Evolutionary conservation across 2,888 invertebrate genomes (phyloP).

Genomic region (Sphaeridia pumilis): DNA sequence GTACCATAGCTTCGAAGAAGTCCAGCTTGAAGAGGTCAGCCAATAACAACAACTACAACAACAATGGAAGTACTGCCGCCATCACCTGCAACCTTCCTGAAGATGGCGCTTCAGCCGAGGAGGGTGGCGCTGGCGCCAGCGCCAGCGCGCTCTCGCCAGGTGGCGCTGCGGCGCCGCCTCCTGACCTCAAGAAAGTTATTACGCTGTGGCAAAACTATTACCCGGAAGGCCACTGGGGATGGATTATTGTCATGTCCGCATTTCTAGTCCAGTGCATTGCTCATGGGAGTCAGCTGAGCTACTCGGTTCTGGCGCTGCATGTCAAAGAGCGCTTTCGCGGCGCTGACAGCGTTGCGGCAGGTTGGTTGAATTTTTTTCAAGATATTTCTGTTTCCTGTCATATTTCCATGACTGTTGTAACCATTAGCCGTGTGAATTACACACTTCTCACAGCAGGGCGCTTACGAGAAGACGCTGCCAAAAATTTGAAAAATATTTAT

Average conservation of each 20-base stretch:
- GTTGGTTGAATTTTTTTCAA: too few species aligned
- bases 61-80: neutral
- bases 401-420: too few species aligned
- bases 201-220: slow-evolving; percentile 34
- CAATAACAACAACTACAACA: neutral
- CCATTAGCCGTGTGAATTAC: too few species aligned
- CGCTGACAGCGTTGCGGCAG: too few species aligned
- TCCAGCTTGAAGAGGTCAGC: neutral
- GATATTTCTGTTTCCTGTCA: too few species aligned
- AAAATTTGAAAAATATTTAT: too few species aligned
- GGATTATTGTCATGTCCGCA: slow-evolving; percentile 30
- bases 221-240: slow-evolving; percentile 33
- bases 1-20: too few species aligned
- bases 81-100: neutral
- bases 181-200: slow-evolving; percentile 29
- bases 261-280: slow-evolving; percentile 27
- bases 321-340: too few species aligned
- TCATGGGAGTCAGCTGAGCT: slow-evolving; percentile 31
- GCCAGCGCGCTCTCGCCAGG: neutral
- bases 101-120: neutral
- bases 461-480: too few species aligned
- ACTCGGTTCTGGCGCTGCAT: slow-evolving; percentile 17
- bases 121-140: neutral
- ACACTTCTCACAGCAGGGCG: too few species aligned
- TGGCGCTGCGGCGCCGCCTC: neutral